Evolutionary conservation across 1,140 invertebrate species (phyloP).

Genomic region (Aethina tumida): DNA sequence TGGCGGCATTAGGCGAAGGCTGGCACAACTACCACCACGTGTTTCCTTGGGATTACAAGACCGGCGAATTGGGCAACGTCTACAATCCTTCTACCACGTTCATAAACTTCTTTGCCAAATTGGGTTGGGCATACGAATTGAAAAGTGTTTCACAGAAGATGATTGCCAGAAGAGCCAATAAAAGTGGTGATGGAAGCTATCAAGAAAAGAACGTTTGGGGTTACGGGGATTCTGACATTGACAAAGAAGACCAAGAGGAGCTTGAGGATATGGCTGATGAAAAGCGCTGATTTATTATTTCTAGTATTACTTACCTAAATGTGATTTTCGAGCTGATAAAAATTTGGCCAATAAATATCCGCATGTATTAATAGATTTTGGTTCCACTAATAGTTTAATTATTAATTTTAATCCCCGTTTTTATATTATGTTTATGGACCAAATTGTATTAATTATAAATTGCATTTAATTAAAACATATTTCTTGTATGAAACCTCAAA

Average conservation of each 20-base stretch:
- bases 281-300: no score
- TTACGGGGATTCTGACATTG: conserved; percentile 40
- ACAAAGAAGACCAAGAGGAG: conserved; percentile 34
- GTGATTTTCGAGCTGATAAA: no score
- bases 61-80: conserved; percentile 62
- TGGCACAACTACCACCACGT: conserved; percentile 96
- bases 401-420: no score
- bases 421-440: no score
- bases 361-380: no score
- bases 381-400: no score
- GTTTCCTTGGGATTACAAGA: conserved; percentile 81
- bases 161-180: conserved; percentile 47
- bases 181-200: conserved; percentile 52
- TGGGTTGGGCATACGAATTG: conserved; percentile 68
- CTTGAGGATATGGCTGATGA: conserved; percentile 17
- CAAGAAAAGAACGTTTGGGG: conserved; percentile 39
- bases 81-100: conserved; percentile 61
- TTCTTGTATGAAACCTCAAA: no score
- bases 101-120: conserved; percentile 57
- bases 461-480: no score
- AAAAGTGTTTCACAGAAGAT: conserved; percentile 52
- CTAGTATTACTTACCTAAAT: no score
- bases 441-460: no score
- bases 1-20: conserved; percentile 69
- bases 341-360: no score